Percentiles rank a stretch among this genome's conserved stretches.
Evolutionary conservation across 1,140 invertebrate genomes (phyloP).

Genomic region (Kradibia gibbosae): DNA sequence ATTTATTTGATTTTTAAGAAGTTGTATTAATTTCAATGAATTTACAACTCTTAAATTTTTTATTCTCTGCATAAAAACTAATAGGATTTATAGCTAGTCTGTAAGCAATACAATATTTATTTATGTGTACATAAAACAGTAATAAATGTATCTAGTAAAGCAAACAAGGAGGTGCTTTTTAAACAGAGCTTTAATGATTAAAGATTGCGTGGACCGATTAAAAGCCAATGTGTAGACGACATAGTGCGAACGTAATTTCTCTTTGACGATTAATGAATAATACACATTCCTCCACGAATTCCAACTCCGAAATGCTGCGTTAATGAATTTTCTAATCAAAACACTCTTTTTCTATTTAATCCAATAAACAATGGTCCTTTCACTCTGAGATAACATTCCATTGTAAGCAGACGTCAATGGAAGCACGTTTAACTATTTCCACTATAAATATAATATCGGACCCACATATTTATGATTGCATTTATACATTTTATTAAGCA

Average conservation of each 20-base stretch:
- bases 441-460: neutral
- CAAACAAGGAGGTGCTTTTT: neutral
- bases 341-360: neutral
- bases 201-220: constrained; percentile 5
- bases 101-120: too few relatives aligned
- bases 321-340: constrained; percentile 21
- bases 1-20: too few relatives aligned
- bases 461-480: too few relatives aligned
- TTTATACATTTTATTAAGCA: too few relatives aligned
- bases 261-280: neutral
- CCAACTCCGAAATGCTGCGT: neutral
- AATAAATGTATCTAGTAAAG: neutral
- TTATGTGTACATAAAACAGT: neutral
- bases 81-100: too few relatives aligned
- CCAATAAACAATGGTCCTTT: neutral
- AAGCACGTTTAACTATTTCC: neutral
- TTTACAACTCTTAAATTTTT: too few relatives aligned
- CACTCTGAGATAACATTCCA: neutral
- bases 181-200: neutral
- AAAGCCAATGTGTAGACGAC: neutral
- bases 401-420: neutral
- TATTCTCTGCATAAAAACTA: too few relatives aligned
- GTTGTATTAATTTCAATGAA: too few relatives aligned
- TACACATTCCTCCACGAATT: neutral
- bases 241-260: neutral